phyloP scores from a whole-genome alignment of 2,797 vertebrate genomes.

The Glyptemys insculpta region DNA sequence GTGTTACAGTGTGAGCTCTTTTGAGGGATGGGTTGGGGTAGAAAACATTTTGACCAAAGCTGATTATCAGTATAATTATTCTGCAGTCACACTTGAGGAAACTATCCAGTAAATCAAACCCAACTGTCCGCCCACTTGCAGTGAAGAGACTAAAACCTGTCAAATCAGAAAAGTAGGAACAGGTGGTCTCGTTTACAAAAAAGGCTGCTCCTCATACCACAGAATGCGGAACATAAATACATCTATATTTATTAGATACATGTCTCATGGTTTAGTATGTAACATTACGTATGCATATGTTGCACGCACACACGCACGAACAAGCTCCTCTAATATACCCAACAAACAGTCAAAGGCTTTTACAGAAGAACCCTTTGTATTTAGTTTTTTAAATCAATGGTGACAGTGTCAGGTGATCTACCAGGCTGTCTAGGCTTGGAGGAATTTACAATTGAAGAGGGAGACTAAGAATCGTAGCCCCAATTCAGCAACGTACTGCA shows the following conservation, averaged over 20 bases:
- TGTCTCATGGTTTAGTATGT: neutral
- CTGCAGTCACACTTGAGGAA: constrained; percentile 70
- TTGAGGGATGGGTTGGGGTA: neutral
- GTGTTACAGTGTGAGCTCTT: neutral
- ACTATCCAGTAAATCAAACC: constrained; percentile 72
- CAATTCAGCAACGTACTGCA: neutral
- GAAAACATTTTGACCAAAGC: constrained; percentile 74
- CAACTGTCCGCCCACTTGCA: constrained; percentile 73
- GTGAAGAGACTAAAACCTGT: constrained; percentile 69
- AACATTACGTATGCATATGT: constrained; percentile 10
- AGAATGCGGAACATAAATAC: constrained; percentile 21
- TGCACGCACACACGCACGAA: constrained; percentile 9
- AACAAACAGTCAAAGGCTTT: constrained; percentile 48
- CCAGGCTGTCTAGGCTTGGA: neutral
- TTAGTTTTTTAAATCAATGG: neutral
- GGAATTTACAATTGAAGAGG: neutral
- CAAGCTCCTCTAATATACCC: neutral
- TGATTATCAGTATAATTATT: constrained; percentile 78
- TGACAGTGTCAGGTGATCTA: constrained; percentile 17
- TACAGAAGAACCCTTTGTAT: constrained; percentile 33
- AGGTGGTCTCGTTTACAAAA: constrained; percentile 71
- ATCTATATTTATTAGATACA: constrained; percentile 13
- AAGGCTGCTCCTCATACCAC: constrained; percentile 9
- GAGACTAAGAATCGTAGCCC: neutral
- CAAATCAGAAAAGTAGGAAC: constrained; percentile 66